A percentile compares a stretch with the other conserved stretches of the same genome.
These are phyloP conservation scores for Muntiacus muntjak DNA, from an alignment of 2,113 vertebrate genomes.

Conservation along the genomic window DNA sequence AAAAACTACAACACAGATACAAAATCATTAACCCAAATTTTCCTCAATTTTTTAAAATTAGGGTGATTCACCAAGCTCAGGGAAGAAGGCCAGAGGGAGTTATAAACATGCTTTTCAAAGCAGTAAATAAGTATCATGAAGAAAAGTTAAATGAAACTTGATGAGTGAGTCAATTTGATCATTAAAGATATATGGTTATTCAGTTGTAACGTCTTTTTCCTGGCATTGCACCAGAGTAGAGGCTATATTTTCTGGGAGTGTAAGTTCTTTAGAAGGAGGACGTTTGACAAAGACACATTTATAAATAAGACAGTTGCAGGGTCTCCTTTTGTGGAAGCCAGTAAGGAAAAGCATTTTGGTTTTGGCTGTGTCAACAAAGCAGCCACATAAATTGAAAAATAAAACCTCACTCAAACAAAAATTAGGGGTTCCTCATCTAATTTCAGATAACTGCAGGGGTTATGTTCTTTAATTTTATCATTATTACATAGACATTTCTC, in stretches of 20 bases:
- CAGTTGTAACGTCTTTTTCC: neutral
- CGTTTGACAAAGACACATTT: neutral
- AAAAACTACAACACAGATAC: neutral
- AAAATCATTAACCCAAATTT: neutral
- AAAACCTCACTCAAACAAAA: slow-evolving; percentile 1
- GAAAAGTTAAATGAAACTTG: neutral
- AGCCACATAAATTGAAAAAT: neutral
- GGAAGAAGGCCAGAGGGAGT: neutral
- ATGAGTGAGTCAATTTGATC: neutral
- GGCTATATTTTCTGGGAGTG: neutral
- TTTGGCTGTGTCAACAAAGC: slow-evolving; percentile 30
- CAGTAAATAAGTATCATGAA: neutral
- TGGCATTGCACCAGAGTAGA: neutral
- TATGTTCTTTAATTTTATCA: neutral
- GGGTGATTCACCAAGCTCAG: neutral
- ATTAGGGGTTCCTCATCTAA: neutral
- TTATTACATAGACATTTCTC: neutral
- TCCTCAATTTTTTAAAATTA: neutral
- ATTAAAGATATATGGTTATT: neutral
- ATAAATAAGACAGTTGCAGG: neutral
- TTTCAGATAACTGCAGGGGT: neutral
- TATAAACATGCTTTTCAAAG: neutral
- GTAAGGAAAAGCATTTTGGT: neutral
- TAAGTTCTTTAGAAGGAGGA: neutral
- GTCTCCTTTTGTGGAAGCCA: neutral